Evolutionary conservation across 1,140 invertebrate species (phyloP).

Genomic region (Drosophila auraria): DNA sequence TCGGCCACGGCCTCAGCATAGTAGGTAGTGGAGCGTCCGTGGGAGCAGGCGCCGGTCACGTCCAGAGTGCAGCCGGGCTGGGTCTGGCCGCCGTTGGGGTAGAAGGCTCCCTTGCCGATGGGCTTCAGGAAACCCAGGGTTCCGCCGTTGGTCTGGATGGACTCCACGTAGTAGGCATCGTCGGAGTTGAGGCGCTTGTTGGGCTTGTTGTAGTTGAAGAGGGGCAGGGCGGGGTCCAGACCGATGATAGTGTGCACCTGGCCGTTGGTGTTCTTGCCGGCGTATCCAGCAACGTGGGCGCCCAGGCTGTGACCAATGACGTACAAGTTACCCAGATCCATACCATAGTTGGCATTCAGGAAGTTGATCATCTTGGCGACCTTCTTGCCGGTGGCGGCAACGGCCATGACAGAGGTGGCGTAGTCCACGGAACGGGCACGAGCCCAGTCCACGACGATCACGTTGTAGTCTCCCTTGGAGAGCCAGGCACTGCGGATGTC

Average conservation of each 20-base stretch:
- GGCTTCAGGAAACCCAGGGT: slow-evolving; percentile 86
- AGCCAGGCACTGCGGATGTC: slow-evolving; percentile 86
- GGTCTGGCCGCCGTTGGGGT: slow-evolving; percentile 85
- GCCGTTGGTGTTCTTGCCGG: slow-evolving; percentile 85
- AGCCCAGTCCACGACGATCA: slow-evolving; percentile 89
- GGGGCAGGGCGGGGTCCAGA: slow-evolving; percentile 86
- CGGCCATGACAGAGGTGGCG: slow-evolving; percentile 82
- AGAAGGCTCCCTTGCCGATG: slow-evolving; percentile 86
- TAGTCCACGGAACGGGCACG: slow-evolving; percentile 85
- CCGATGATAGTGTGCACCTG: slow-evolving; percentile 82
- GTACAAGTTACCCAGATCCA: slow-evolving; percentile 56
- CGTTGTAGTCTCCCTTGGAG: slow-evolving; percentile 85
- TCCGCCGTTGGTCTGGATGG: slow-evolving; percentile 87
- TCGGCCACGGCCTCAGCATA: slow-evolving; percentile 86
- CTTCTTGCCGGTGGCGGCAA: slow-evolving; percentile 72
- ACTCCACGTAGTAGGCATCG: slow-evolving; percentile 81
- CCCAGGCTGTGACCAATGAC: slow-evolving; percentile 85
- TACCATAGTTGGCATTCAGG: slow-evolving; percentile 67
- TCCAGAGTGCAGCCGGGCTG: slow-evolving; percentile 87
- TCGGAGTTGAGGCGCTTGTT: slow-evolving; percentile 85
- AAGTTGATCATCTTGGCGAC: slow-evolving; percentile 75
- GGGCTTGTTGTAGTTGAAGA: slow-evolving; percentile 72
- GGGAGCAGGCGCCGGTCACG: slow-evolving; percentile 84
- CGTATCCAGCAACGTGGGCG: slow-evolving; percentile 86
- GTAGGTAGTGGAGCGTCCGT: slow-evolving; percentile 86